Conservation (phyloP, 2,888 invertebrate species). For the Pristionchus exspectatus region DNA sequence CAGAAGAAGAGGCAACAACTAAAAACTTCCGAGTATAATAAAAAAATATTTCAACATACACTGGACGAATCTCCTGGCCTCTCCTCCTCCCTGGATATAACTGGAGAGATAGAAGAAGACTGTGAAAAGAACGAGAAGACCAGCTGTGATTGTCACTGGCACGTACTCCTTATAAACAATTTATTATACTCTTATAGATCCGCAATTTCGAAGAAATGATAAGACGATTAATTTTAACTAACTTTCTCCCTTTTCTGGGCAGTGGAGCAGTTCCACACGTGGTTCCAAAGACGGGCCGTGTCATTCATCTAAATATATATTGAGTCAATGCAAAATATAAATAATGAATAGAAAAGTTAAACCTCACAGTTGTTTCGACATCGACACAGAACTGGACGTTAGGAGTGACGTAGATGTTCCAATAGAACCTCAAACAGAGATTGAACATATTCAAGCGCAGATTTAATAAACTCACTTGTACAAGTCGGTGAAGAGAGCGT, state of each 20-base stretch:
- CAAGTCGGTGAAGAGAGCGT: slow-evolving; percentile 29
- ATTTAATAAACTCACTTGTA: background rate
- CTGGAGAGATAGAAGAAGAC: slow-evolving; percentile 75
- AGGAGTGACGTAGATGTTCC: slow-evolving; percentile 76
- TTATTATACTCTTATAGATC: background rate
- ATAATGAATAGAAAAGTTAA: background rate
- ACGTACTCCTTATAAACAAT: slow-evolving; percentile 54
- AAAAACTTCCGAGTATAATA: too few relatives aligned
- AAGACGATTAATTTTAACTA: background rate
- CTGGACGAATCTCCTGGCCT: slow-evolving; percentile 68
- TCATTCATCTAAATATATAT: slow-evolving; percentile 73
- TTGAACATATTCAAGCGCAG: slow-evolving; percentile 55
- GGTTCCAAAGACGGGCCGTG: slow-evolving; percentile 76
- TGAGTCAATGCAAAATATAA: background rate
- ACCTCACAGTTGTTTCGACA: slow-evolving; percentile 73
- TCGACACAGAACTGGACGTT: slow-evolving; percentile 76
- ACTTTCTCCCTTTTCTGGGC: slow-evolving; percentile 62
- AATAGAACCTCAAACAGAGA: slow-evolving; percentile 71
- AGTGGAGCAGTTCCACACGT: slow-evolving; percentile 75
- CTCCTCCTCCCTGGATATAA: slow-evolving; percentile 75
- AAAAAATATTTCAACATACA: slow-evolving; percentile 65
- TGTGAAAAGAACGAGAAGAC: slow-evolving; percentile 68
- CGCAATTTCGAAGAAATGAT: background rate
- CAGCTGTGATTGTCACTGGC: slow-evolving; percentile 66
- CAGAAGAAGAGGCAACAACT: too few relatives aligned